phyloP scores from a whole-genome alignment of 2,113 vertebrate species.

The Asarcornis scutulata region DNA sequence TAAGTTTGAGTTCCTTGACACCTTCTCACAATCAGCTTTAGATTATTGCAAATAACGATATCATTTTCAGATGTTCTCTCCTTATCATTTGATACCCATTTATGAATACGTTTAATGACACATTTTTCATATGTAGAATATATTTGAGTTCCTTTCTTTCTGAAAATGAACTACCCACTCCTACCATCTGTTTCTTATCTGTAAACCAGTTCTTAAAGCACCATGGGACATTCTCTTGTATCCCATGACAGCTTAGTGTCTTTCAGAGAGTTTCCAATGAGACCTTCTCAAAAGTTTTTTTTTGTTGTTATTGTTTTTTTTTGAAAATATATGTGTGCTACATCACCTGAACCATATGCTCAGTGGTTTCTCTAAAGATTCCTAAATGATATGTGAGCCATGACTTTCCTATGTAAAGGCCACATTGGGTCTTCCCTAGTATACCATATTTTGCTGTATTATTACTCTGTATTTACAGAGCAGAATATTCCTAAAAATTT shows the following conservation, averaged over 20 bases:
- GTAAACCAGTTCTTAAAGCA: neutral
- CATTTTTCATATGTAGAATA: neutral
- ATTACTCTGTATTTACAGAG: neutral
- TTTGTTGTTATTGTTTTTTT: too few species aligned
- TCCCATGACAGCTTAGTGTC: neutral
- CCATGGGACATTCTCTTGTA: neutral
- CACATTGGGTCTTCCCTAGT: neutral
- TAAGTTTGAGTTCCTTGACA: neutral
- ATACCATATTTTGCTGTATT: neutral
- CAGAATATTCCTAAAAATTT: neutral
- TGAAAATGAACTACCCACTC: constrained; percentile 3
- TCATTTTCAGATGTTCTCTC: neutral
- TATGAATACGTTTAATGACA: neutral
- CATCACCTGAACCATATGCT: constrained; percentile 13
- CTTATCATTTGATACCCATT: neutral
- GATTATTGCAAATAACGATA: neutral
- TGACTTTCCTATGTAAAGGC: neutral
- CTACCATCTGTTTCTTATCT: neutral
- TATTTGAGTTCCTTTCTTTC: neutral
- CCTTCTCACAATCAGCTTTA: neutral
- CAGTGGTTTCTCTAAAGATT: neutral
- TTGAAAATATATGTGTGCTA: neutral
- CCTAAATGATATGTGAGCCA: neutral
- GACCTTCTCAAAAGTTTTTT: neutral
- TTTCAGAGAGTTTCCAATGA: neutral